Percentiles rank a stretch among this genome's conserved stretches.
Conservation (phyloP, 1,140 invertebrate species). For the Pseudomyrmex sp. region DNA sequence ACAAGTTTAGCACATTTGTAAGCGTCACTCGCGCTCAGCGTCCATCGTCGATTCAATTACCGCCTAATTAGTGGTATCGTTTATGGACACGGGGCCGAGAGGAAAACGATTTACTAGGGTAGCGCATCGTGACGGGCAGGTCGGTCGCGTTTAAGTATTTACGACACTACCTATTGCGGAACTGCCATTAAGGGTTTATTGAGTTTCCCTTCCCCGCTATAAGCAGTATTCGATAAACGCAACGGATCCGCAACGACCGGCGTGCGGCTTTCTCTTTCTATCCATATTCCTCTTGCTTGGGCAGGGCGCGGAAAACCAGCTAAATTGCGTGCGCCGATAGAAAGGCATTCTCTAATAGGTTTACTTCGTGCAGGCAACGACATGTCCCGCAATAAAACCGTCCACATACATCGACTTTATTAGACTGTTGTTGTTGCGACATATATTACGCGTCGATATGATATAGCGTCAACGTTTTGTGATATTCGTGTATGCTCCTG, state of each 20-base stretch:
- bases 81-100: constrained; percentile 18
- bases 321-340: constrained; percentile 49
- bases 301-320: constrained; percentile 24
- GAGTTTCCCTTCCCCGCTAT: constrained; percentile 30
- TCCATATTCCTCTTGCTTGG: background rate
- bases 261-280: constrained; percentile 20
- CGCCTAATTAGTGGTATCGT: constrained; percentile 39
- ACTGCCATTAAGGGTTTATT: constrained; percentile 61
- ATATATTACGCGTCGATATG: constrained; percentile 37
- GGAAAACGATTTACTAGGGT: constrained; percentile 45
- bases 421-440: constrained; percentile 39
- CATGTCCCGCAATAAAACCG: constrained; percentile 43
- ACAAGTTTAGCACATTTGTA: constrained; percentile 37
- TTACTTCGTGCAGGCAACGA: constrained; percentile 51
- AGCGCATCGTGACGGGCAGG: constrained; percentile 10
- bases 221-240: constrained; percentile 43
- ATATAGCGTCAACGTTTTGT: constrained; percentile 24
- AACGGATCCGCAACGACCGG: constrained; percentile 46
- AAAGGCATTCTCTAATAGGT: constrained; percentile 56
- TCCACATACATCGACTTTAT: constrained; percentile 38
- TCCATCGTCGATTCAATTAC: constrained; percentile 49
- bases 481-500: background rate
- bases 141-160: constrained; percentile 50
- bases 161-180: constrained; percentile 45
- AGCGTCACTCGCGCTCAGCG: constrained; percentile 5